Evolutionary conservation across 2,113 vertebrate genomes (phyloP).

Genomic region (Alethe diademata): DNA sequence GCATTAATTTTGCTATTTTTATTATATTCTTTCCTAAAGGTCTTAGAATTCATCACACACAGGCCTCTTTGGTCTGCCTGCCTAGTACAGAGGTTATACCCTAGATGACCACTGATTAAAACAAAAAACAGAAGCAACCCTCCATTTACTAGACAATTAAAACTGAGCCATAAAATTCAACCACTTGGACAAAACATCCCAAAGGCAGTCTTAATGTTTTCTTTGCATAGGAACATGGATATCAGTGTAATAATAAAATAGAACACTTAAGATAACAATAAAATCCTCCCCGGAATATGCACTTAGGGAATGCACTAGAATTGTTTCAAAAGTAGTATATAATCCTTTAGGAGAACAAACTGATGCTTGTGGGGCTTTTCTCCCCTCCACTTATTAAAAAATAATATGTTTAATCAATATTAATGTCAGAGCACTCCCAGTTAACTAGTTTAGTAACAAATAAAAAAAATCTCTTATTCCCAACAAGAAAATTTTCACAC

Average conservation of each 20-base stretch:
- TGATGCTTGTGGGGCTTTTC: background rate
- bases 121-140: background rate
- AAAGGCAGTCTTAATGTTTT: background rate
- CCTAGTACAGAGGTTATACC: background rate
- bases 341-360: background rate
- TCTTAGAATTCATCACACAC: background rate
- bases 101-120: background rate
- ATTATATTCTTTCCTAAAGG: background rate
- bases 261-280: background rate
- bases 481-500: background rate
- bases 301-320: background rate
- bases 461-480: background rate
- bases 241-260: background rate
- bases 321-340: background rate
- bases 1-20: background rate
- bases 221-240: background rate
- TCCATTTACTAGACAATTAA: background rate
- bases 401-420: background rate
- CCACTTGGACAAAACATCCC: background rate
- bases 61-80: background rate
- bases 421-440: background rate
- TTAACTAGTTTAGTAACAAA: background rate
- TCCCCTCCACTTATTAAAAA: background rate
- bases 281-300: background rate
- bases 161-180: background rate